Percentiles rank a stretch among this genome's conserved stretches.
Conservation (phyloP, 2,888 invertebrate genomes). For the Pediacus dermestoides region DNA sequence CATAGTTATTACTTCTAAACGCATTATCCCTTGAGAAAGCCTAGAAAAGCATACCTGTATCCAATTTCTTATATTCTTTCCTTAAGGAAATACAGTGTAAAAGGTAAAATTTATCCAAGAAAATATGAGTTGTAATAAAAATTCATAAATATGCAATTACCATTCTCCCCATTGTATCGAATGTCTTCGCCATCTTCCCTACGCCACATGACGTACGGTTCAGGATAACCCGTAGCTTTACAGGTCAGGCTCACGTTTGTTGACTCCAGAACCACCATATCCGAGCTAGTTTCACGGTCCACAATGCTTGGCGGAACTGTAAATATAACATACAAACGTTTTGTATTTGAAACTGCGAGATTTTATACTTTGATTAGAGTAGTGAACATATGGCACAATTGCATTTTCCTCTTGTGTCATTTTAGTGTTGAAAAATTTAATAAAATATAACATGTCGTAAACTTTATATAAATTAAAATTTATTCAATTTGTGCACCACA, state of each 20-base stretch:
- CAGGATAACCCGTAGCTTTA: slow-evolving; percentile 83
- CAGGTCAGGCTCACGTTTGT: slow-evolving; percentile 85
- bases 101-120: slow-evolving; percentile 22
- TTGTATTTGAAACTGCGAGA: no score
- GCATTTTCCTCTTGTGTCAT: no score
- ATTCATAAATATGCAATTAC: slow-evolving; percentile 52
- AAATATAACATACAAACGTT: no score
- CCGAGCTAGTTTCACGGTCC: slow-evolving; percentile 84
- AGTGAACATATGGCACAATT: no score
- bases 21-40: no score
- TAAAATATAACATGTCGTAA: no score
- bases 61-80: slow-evolving; percentile 10
- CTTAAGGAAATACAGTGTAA: slow-evolving; percentile 11
- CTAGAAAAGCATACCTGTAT: slow-evolving; percentile 13
- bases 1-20: no score
- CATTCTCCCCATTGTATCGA: slow-evolving; percentile 83
- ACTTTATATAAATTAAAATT: no score
- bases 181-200: slow-evolving; percentile 86
- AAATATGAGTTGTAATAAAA: slow-evolving; percentile 26
- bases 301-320: slow-evolving; percentile 88
- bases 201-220: slow-evolving; percentile 91
- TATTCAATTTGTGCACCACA: no score
- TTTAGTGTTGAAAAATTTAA: no score
- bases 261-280: slow-evolving; percentile 87
- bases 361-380: no score